A percentile compares a stretch with the other conserved stretches of the same genome.
Conservation (phyloP, 2,113 vertebrate genomes). For the Brachypteracias leptosomus region DNA sequence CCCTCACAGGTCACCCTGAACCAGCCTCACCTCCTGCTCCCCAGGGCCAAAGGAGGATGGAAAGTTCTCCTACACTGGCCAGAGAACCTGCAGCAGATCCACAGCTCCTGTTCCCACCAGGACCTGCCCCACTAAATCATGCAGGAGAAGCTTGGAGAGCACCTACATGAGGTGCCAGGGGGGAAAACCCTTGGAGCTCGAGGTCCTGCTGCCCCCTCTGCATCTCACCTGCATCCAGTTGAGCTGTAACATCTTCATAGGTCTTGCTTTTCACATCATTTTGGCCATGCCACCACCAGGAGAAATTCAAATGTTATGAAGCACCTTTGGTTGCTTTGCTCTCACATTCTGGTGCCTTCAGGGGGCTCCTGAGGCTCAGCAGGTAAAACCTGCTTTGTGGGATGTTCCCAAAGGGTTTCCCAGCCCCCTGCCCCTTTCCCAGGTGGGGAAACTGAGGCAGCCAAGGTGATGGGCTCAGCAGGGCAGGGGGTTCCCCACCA, state of each 20-base stretch:
- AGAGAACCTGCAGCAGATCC: neutral
- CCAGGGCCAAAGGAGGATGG: neutral
- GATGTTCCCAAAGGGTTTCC: neutral
- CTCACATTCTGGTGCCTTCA: neutral
- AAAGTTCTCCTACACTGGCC: neutral
- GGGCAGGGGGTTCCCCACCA: neutral
- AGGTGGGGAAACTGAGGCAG: neutral
- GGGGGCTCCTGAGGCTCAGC: neutral
- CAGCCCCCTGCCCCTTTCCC: neutral
- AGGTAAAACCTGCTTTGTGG: neutral
- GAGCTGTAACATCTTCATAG: neutral
- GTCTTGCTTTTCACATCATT: neutral
- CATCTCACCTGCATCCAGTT: rapidly evolving
- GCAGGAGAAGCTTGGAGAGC: neutral
- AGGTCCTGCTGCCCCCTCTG: neutral
- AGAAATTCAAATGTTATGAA: rapidly evolving
- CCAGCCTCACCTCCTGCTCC: neutral
- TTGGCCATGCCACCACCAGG: rapidly evolving
- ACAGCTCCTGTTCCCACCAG: neutral
- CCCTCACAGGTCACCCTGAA: neutral
- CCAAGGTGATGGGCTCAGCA: neutral
- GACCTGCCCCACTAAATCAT: neutral
- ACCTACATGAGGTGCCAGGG: neutral
- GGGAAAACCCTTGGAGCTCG: rapidly evolving
- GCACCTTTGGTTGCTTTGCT: neutral